phyloP scores from a whole-genome alignment of 1,140 invertebrate genomes.

The Acromyrmex charruanus region DNA sequence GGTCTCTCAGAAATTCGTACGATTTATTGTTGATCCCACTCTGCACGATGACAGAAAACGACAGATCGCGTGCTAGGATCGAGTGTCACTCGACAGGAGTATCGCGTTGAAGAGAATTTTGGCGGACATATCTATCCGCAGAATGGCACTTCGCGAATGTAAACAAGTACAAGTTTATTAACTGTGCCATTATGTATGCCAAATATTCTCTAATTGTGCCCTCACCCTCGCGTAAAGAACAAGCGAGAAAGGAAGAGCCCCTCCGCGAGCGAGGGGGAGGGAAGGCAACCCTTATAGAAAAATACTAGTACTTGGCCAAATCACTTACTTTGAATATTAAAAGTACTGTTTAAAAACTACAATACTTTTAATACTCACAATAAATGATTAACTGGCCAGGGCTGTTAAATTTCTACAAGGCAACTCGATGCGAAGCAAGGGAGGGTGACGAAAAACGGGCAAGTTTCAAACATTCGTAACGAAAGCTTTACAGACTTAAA shows the following conservation, averaged over 20 bases:
- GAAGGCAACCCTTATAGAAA: neutral
- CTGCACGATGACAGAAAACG: constrained; percentile 10
- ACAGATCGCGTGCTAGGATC: neutral
- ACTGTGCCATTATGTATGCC: constrained; percentile 73
- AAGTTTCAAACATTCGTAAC: constrained; percentile 61
- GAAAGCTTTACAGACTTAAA: constrained; percentile 76
- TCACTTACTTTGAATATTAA: too few relatives aligned
- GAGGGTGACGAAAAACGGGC: neutral
- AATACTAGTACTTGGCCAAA: too few relatives aligned
- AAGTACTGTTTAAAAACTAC: too few relatives aligned
- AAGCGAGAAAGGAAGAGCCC: neutral
- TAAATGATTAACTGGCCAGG: too few relatives aligned
- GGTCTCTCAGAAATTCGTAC: constrained; percentile 29
- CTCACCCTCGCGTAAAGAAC: constrained; percentile 22
- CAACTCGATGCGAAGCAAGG: neutral
- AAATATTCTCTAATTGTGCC: constrained; percentile 68
- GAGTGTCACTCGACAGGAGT: constrained; percentile 30
- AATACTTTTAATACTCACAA: too few relatives aligned
- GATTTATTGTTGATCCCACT: constrained; percentile 44
- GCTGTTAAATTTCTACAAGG: too few relatives aligned
- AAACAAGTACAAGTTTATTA: constrained; percentile 60
- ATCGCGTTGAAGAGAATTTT: constrained; percentile 67
- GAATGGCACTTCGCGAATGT: constrained; percentile 58
- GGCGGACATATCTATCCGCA: constrained; percentile 48
- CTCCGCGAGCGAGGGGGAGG: neutral